Base-by-base conservation (phyloP, 2,888 invertebrate species). In the Pseudococcus viburni region DNA sequence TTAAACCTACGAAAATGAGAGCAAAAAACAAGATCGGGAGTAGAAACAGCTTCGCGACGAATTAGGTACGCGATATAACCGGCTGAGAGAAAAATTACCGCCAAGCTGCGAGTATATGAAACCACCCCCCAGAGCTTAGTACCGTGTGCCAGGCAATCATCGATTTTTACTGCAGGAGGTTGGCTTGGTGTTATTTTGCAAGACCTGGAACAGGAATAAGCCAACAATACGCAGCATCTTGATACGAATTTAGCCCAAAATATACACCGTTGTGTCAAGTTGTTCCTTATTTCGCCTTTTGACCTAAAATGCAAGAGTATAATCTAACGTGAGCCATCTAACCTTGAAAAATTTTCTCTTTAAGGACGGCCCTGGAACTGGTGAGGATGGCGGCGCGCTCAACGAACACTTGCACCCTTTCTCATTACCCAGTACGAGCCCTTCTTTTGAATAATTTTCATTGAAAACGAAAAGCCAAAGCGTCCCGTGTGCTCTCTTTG, bases 91-190 rank as follows among this genome's bases (percentile, higher is more conserved):
- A 22, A 64, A 64, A 64, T 64, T 64, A 64, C 11, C 22, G 22
- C 12, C 64, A 22, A 64, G 64, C 64, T 11, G 64, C 22, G 19
- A 64, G 64, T 22, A 19, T 22, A 19, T 11, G 15, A 64, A 64
- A 22, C 64, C 22, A 19, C 64, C 64, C 64, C 22, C 42, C 42
- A 42, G 64, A 64, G 64, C 64, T 64, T 64, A 19, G 64, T 64
- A 22, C 12, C 22, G 64, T 64, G 22, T 64, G 64, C 64, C 22
- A 64, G 64, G 64, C 64, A 64, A 64, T 64, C 22, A 64, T 64
- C 64, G 64, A 64, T 64, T 64, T 64, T 64, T 64, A 19, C 64
- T 7, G 12, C 64, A 22, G 64, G 22, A 64, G 19, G 64, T 22
- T 22, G 22, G 6, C 11, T 64, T 22, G 64, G 19, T 59, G 59